Conservation (phyloP, 2,113 vertebrate genomes). For the Tenrec ecaudatus region DNA sequence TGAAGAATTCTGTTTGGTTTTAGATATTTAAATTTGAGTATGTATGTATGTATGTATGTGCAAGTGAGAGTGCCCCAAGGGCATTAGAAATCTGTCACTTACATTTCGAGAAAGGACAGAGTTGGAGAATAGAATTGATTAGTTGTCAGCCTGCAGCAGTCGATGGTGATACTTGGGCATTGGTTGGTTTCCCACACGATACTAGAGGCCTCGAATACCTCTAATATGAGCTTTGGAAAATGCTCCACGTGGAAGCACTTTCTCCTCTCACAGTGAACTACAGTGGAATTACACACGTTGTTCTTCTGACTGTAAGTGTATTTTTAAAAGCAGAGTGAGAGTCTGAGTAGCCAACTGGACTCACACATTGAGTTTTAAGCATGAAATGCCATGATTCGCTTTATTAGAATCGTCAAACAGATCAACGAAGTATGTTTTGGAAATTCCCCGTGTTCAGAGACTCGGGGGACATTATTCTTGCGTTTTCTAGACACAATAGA, state of each 20-base stretch:
- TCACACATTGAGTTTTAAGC: background rate
- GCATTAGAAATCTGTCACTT: background rate
- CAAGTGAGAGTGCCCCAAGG: background rate
- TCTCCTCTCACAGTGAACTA: background rate
- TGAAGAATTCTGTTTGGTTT: background rate
- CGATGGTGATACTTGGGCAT: background rate
- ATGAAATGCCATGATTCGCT: background rate
- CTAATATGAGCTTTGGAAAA: background rate
- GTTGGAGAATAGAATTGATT: background rate
- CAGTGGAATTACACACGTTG: background rate
- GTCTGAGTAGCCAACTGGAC: background rate
- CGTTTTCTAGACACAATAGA: background rate
- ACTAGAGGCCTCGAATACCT: background rate
- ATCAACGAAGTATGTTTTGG: background rate
- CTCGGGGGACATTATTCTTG: background rate
- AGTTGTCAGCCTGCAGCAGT: background rate
- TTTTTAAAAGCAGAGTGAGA: background rate
- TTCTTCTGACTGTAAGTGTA: background rate
- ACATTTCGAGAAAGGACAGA: background rate
- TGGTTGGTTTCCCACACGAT: background rate
- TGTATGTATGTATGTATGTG: background rate
- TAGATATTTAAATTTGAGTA: constrained; percentile 15
- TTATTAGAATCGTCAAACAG: background rate
- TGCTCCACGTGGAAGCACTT: background rate
- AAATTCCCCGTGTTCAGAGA: background rate